Evolutionary conservation across 2,113 vertebrate species (phyloP).

Genomic region (Cheirogaleus medius): DNA sequence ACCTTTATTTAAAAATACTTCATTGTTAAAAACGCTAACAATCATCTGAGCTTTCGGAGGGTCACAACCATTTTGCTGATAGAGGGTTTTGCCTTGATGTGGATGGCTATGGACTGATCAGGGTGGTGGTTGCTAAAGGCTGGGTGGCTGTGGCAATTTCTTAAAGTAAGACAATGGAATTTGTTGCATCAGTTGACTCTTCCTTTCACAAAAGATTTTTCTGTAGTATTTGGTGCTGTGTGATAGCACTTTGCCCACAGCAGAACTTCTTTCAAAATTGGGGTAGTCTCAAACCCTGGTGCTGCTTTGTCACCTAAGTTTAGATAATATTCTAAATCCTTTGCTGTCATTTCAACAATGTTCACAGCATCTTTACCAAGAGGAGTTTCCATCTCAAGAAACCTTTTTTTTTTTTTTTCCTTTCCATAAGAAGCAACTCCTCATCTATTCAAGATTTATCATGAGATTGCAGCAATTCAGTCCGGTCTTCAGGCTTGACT

Average conservation of each 20-base stretch:
- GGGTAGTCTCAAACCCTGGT: neutral
- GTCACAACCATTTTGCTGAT: neutral
- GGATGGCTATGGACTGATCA: neutral
- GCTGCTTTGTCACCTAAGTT: neutral
- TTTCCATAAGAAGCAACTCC: neutral
- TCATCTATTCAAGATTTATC: neutral
- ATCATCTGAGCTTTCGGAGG: neutral
- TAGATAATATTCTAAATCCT: neutral
- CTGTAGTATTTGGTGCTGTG: too few relatives aligned
- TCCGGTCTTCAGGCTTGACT: neutral
- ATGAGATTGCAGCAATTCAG: neutral
- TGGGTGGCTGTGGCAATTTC: neutral
- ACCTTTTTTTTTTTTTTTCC: neutral
- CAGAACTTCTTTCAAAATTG: neutral
- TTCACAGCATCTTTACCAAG: neutral
- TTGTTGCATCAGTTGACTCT: neutral
- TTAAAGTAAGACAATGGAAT: neutral
- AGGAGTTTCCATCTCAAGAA: neutral
- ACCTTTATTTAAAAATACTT: neutral
- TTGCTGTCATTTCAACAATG: neutral
- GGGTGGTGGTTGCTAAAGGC: neutral
- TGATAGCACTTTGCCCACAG: neutral
- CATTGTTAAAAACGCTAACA: neutral
- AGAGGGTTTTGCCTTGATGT: neutral
- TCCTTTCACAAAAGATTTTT: neutral